These are phyloP conservation scores for Oceanodroma tethys DNA, from an alignment of 2,113 vertebrate genomes.

Conservation along the genomic window DNA sequence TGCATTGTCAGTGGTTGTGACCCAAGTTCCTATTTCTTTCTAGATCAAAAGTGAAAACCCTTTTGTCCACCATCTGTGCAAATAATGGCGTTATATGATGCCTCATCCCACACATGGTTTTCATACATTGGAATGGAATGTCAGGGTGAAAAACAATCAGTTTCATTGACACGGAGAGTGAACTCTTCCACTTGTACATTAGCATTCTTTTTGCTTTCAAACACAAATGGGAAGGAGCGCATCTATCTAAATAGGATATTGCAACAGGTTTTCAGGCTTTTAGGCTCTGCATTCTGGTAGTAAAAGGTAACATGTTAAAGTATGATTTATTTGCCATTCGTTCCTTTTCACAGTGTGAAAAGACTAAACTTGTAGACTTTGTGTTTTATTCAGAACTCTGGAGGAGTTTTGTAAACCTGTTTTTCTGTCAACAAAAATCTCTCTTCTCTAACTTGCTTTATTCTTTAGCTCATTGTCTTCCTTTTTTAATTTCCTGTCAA, in stretches of 20 bases:
- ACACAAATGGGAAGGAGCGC: neutral
- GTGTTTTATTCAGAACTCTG: neutral
- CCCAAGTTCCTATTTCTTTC: constrained; percentile 30
- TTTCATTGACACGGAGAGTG: neutral
- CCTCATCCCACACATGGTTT: constrained; percentile 6
- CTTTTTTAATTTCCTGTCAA: neutral
- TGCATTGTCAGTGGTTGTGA: neutral
- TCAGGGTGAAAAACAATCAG: neutral
- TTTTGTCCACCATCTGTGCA: constrained; percentile 73
- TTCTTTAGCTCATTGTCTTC: neutral
- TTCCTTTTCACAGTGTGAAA: neutral
- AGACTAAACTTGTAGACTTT: neutral
- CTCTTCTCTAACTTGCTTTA: neutral
- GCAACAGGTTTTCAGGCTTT: neutral
- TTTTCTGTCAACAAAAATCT: neutral
- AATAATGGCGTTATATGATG: constrained; percentile 54
- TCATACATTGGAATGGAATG: constrained; percentile 8
- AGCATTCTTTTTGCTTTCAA: neutral
- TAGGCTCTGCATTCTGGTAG: neutral
- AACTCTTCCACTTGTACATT: neutral
- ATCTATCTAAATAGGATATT: neutral
- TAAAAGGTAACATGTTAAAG: neutral
- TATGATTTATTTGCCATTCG: neutral
- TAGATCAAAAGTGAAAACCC: constrained; percentile 48
- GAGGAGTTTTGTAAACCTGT: neutral